Conservation (phyloP, 2,797 vertebrate genomes). For the Onychomys arenicola region DNA sequence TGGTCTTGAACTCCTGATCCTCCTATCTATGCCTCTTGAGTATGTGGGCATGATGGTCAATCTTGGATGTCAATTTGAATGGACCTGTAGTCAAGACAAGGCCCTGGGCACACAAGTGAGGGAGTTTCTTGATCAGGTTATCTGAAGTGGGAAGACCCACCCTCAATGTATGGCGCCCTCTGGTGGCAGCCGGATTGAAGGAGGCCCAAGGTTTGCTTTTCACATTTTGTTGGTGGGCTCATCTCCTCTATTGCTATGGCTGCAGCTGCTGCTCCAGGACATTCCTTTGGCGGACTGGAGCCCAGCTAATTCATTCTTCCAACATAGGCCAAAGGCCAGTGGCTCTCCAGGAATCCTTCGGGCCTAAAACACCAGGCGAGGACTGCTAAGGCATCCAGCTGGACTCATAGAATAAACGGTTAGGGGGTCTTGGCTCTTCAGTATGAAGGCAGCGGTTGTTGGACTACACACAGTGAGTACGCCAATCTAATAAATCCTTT, state of each 20-base stretch:
- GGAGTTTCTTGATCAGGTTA: background rate
- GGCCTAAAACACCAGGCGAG: background rate
- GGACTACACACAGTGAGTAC: background rate
- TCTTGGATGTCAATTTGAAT: background rate
- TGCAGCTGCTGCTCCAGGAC: background rate
- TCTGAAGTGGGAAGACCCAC: background rate
- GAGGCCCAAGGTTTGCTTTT: background rate
- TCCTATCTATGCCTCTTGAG: background rate
- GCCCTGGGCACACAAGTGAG: background rate
- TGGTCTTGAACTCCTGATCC: background rate
- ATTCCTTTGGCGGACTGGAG: background rate
- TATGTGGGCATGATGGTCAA: background rate
- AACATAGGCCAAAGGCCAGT: background rate
- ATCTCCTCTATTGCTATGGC: background rate
- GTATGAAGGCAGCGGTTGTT: background rate
- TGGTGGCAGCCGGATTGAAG: background rate
- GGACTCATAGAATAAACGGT: background rate
- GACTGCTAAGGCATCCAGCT: background rate
- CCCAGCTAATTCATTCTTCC: background rate
- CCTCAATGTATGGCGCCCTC: background rate
- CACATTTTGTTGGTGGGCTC: background rate
- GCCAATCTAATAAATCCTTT: background rate
- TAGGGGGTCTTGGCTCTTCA: background rate
- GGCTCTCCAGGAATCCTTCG: background rate
- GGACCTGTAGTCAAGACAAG: background rate